A percentile compares a stretch with the other conserved stretches of the same genome.
Evolutionary conservation across 2,797 vertebrate species (phyloP).

Genomic region (Gouania willdenowi): DNA sequence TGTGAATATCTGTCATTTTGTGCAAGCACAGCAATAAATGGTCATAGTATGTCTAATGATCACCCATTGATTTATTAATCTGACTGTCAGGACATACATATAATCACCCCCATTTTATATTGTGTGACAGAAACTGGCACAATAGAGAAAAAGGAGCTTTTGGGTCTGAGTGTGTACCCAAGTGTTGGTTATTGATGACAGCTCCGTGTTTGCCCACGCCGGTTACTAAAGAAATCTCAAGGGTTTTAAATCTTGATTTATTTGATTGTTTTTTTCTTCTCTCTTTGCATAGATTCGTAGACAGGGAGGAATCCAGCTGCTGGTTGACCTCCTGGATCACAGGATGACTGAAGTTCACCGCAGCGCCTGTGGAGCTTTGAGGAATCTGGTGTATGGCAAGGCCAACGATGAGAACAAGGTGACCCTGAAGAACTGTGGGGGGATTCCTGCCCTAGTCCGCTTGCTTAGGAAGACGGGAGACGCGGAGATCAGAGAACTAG

Average conservation of each 20-base stretch:
- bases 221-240: background rate
- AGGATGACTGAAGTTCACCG: constrained; percentile 97
- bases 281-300: constrained; percentile 98
- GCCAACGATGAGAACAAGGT: constrained; percentile 98
- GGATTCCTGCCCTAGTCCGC: constrained; percentile 94
- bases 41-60: constrained; percentile 40
- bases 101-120: no score
- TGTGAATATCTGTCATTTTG: constrained; percentile 39
- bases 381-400: constrained; percentile 95
- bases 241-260: background rate
- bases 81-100: constrained; percentile 23
- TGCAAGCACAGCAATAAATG: constrained; percentile 35
- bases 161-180: background rate
- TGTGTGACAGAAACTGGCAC: no score
- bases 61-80: constrained; percentile 26
- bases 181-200: background rate
- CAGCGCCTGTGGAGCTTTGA: constrained; percentile 94
- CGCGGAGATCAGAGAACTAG: constrained; percentile 95
- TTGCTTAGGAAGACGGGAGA: constrained; percentile 93
- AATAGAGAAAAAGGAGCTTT: constrained; percentile 1
- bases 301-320: constrained; percentile 93
- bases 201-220: background rate
- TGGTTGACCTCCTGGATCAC: constrained; percentile 95
- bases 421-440: constrained; percentile 94
- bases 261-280: constrained; percentile 4